These are phyloP conservation scores for Momotus momota DNA, from an alignment of 2,797 vertebrate species.

Conservation along the genomic window DNA sequence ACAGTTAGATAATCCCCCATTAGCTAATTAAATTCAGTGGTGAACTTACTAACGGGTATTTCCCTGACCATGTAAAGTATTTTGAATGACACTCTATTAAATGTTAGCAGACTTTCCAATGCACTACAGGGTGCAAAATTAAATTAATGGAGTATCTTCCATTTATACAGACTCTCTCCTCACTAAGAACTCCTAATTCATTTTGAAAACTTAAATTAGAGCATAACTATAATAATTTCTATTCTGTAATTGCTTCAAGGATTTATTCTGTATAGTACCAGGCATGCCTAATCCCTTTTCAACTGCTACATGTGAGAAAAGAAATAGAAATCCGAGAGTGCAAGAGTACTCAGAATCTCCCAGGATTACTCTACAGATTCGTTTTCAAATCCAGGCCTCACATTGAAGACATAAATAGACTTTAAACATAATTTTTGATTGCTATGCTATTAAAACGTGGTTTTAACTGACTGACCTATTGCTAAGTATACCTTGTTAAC, in stretches of 20 bases:
- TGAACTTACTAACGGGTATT: conserved; percentile 19
- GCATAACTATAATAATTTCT: background rate
- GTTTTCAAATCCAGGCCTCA: background rate
- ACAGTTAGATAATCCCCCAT: conserved; percentile 1
- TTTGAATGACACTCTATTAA: conserved; percentile 28
- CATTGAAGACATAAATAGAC: background rate
- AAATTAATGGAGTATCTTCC: conserved; percentile 13
- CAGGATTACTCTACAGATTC: background rate
- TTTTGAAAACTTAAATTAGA: conserved; percentile 35
- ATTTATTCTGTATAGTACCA: background rate
- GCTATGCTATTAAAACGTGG: background rate
- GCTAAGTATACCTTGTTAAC: background rate
- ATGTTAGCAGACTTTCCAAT: background rate
- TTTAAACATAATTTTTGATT: background rate
- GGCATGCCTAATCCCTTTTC: conserved; percentile 8
- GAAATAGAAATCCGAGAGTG: background rate
- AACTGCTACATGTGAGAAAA: background rate
- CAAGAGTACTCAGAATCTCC: background rate
- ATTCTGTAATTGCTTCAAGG: background rate
- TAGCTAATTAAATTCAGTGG: conserved; percentile 31
- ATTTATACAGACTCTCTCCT: background rate
- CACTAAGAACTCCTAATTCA: conserved; percentile 11
- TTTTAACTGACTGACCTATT: background rate
- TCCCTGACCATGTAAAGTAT: background rate
- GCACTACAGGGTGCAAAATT: background rate